These are phyloP conservation scores for Lycocerus yunnanus DNA, from an alignment of 2,888 invertebrate species.

Conservation along the genomic window DNA sequence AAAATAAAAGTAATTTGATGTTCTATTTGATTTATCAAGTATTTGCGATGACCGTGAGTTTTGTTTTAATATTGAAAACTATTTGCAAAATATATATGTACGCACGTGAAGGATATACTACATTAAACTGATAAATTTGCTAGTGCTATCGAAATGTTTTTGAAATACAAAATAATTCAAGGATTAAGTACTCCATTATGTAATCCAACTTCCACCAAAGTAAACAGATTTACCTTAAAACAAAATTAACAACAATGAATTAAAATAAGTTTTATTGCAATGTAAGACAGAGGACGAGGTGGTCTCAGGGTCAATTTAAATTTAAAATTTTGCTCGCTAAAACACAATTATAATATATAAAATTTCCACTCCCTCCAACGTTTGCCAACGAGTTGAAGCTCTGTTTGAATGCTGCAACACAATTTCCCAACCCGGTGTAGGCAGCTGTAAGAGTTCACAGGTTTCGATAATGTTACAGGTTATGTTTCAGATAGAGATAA, in stretches of 20 bases:
- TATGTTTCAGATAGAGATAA: too few species aligned
- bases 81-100: neutral
- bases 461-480: too few species aligned
- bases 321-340: too few species aligned
- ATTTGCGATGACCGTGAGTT: neutral
- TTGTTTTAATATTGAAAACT: neutral
- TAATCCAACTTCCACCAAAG: neutral
- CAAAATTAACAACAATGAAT: neutral
- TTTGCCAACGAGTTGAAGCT: too few species aligned
- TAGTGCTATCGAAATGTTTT: neutral
- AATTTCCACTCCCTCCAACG: neutral
- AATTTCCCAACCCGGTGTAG: too few species aligned
- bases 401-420: too few species aligned
- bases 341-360: too few species aligned
- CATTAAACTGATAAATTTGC: neutral
- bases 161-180: neutral
- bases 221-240: neutral
- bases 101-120: neutral
- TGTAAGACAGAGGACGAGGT: neutral
- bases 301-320: neutral
- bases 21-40: neutral
- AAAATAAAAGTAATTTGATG: neutral
- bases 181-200: neutral
- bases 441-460: too few species aligned
- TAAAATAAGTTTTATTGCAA: neutral